Conservation (phyloP, 1,140 invertebrate genomes). For the Danaus plexippus region DNA sequence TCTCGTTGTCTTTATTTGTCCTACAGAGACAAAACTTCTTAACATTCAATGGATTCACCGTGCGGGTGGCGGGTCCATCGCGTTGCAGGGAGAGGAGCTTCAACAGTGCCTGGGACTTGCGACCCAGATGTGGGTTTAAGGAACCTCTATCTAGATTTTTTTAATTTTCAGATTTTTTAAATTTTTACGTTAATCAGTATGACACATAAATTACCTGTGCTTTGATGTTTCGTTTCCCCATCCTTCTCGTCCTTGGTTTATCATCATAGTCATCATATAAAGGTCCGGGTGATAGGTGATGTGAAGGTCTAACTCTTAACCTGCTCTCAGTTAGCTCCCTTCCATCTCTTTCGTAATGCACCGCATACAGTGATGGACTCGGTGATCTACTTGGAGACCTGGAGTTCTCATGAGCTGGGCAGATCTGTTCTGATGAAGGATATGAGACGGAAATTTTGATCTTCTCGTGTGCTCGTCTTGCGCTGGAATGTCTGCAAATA, state of each 20-base stretch:
- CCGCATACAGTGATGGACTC: slow-evolving; percentile 70
- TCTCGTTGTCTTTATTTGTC: too few relatives aligned
- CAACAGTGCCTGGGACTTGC: too few relatives aligned
- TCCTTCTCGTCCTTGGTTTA: slow-evolving; percentile 76
- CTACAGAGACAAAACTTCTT: too few relatives aligned
- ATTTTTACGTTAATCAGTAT: too few relatives aligned
- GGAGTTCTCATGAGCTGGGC: slow-evolving; percentile 59
- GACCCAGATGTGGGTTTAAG: too few relatives aligned
- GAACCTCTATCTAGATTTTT: too few relatives aligned
- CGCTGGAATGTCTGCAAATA: slow-evolving; percentile 70
- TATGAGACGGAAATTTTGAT: slow-evolving; percentile 88
- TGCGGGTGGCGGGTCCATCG: too few relatives aligned
- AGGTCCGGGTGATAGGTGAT: slow-evolving; percentile 59
- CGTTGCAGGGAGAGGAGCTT: too few relatives aligned
- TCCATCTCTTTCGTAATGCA: slow-evolving; percentile 74
- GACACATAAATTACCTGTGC: slow-evolving; percentile 69
- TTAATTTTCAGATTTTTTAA: too few relatives aligned
- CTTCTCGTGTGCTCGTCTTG: slow-evolving; percentile 77
- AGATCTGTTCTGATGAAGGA: slow-evolving; percentile 83
- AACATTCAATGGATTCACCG: too few relatives aligned
- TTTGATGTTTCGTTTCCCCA: slow-evolving; percentile 90
- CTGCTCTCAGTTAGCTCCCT: slow-evolving; percentile 62
- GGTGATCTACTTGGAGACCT: slow-evolving; percentile 56
- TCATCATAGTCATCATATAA: slow-evolving; percentile 72
- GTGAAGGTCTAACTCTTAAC: slow-evolving; percentile 40